Evolutionary conservation across 2,113 vertebrate species (phyloP).

Genomic region (Triplophysa rosa): DNA sequence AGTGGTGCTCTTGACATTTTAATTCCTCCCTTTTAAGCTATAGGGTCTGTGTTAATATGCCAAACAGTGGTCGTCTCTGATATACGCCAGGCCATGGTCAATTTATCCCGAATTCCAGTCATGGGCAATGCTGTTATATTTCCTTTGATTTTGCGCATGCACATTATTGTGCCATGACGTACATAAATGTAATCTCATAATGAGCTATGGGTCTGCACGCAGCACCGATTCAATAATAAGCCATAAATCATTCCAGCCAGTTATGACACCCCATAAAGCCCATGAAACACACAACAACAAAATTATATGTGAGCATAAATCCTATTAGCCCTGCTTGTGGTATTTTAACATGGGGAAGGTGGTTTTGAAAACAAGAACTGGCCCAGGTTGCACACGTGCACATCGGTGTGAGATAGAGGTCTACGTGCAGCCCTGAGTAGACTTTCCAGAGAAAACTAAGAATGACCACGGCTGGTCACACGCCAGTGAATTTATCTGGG

Average conservation of each 20-base stretch:
- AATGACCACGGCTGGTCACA: not conserved
- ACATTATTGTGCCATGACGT: slow-evolving; percentile 57
- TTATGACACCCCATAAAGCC: slow-evolving; percentile 61
- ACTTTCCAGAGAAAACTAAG: not conserved
- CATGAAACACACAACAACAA: slow-evolving; percentile 62
- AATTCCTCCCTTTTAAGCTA: slow-evolving; percentile 57
- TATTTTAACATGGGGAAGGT: slow-evolving; percentile 44
- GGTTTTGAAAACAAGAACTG: slow-evolving; percentile 22
- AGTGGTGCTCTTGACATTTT: slow-evolving; percentile 55
- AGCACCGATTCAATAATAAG: slow-evolving; percentile 66
- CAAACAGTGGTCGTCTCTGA: slow-evolving; percentile 54
- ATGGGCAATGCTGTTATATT: slow-evolving; percentile 43
- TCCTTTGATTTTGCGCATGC: slow-evolving; percentile 50
- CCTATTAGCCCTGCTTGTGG: slow-evolving; percentile 41
- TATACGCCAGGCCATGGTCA: slow-evolving; percentile 60
- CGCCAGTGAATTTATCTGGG: slow-evolving; percentile 28
- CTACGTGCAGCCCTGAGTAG: not conserved
- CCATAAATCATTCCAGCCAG: slow-evolving; percentile 64
- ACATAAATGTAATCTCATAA: slow-evolving; percentile 68
- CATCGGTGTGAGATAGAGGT: not conserved
- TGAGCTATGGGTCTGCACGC: slow-evolving; percentile 65
- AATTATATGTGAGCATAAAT: slow-evolving; percentile 55
- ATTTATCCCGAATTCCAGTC: slow-evolving; percentile 56
- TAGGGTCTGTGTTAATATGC: slow-evolving; percentile 61
- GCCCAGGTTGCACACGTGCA: slow-evolving; percentile 16